These are phyloP conservation scores for Torymus texanus DNA, from an alignment of 2,888 invertebrate species.

Conservation along the genomic window DNA sequence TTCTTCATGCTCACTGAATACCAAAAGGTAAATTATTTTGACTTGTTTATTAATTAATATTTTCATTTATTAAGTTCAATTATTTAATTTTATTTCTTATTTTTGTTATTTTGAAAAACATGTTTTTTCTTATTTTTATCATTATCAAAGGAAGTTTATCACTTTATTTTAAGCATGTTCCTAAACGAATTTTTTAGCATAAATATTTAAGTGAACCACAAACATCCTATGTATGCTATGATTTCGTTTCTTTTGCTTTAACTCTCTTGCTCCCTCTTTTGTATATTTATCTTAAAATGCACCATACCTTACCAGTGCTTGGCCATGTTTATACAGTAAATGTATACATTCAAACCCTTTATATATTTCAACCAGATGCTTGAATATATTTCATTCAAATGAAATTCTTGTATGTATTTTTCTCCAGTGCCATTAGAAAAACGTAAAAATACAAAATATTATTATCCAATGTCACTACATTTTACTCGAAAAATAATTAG, in stretches of 20 bases:
- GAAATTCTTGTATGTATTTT: no score
- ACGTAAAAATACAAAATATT: no score
- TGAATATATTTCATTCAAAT: no score
- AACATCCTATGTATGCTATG: neutral
- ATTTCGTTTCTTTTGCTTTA: conserved; percentile 19
- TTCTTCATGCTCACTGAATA: conserved; percentile 98
- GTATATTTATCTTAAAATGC: conserved; percentile 46
- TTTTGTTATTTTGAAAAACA: neutral
- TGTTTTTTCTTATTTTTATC: no score
- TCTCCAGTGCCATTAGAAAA: no score
- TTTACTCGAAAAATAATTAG: no score
- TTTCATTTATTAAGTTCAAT: conserved; percentile 20
- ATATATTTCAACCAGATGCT: no score
- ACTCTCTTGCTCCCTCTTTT: conserved; percentile 14
- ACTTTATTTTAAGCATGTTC: conserved; percentile 3
- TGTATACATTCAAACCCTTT: no score
- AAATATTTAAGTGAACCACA: conserved; percentile 30
- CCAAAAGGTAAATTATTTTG: conserved; percentile 83
- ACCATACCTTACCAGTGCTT: neutral
- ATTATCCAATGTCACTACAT: no score
- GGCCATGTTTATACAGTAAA: conserved; percentile 1
- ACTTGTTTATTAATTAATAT: neutral
- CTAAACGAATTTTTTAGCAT: neutral
- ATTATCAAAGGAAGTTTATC: conserved; percentile 1
- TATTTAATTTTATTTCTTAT: neutral